Base-by-base conservation (phyloP, 64 coral and sea anemone genomes). In the Montipora foliosa region DNA sequence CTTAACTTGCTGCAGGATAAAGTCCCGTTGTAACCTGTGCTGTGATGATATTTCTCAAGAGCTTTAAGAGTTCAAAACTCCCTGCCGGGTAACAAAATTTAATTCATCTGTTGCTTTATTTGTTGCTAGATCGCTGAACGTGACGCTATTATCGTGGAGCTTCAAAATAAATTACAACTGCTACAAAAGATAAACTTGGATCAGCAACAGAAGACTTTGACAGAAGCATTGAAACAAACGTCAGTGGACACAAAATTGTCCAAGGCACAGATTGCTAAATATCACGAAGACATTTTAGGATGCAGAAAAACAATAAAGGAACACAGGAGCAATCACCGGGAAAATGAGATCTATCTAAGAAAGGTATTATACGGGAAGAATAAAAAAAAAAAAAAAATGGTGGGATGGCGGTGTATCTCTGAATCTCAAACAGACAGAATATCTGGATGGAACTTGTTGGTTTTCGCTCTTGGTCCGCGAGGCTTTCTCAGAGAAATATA, bases 221-320 rank as follows among this genome's bases (percentile, higher is more conserved):
- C 95, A 13, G 95, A 97, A 49, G 95, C 95, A 4, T 84, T 81
- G 6, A 97, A 89, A 72, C 92, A 94, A 73, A 89, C 89, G 29
- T 88, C 85, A 9, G 5, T 89, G 13, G 95, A 97, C 9, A 92
- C 57, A 44, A 94, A 97, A 13, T 58, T 51, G 12, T 95, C 89
- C 0, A 58, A 91, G 4, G 79, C 61, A 4, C 82, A 55, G 58
- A 73, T 89, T 5, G 52, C 79, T 2, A 92, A 24, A 1, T 87
- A 89, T 44, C 69, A 79, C 10, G 95, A 94, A 57, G 92, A 97
- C 2, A 94, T 94, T 49, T 47, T 94, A 12, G 81, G 51, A 4
- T 22, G 74, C 16, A 91, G 59, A 50, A 64, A 75, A 60, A 79
- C 91, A 53, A 24, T 70, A 5, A 22, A 77, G 4, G 84, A 74